Conservation (phyloP, 2,113 vertebrate genomes). For the Empidonax alnorum region DNA sequence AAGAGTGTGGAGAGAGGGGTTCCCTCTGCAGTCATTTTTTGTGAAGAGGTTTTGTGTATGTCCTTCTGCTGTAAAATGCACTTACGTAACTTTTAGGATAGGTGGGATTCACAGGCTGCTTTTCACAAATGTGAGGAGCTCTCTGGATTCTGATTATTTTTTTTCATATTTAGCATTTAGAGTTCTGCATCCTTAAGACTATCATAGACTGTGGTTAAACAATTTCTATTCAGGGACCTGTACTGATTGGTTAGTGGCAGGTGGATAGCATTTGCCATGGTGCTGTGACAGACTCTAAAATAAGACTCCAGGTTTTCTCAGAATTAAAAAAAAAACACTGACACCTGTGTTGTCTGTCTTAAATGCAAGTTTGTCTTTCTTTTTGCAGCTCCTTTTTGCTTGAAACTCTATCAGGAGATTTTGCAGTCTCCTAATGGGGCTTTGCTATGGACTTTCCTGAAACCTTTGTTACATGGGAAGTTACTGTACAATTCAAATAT, state of each 20-base stretch:
- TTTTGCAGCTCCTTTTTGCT: conserved; percentile 74
- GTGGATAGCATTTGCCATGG: neutral
- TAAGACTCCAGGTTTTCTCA: neutral
- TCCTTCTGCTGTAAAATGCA: neutral
- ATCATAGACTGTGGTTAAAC: neutral
- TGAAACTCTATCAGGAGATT: conserved; percentile 77
- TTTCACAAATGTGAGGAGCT: neutral
- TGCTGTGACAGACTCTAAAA: neutral
- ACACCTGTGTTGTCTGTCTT: neutral
- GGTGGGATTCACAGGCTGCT: neutral
- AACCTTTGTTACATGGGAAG: conserved; percentile 76
- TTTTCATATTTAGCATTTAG: neutral
- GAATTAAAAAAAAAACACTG: neutral
- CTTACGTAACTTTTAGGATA: neutral
- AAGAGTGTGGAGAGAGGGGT: neutral
- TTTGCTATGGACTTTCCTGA: conserved; percentile 77
- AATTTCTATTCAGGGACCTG: neutral
- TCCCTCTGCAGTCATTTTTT: neutral
- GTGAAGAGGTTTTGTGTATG: neutral
- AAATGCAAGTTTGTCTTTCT: neutral
- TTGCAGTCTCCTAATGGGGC: conserved; percentile 74
- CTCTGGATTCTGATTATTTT: neutral
- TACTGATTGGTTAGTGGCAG: neutral
- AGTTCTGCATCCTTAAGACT: neutral
- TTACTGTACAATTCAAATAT: conserved; percentile 73